Evolutionary conservation across 2,888 invertebrate species (phyloP), one percentile per base, ranked within the genome.

Genomic region (Campoletis raptor): DNA sequence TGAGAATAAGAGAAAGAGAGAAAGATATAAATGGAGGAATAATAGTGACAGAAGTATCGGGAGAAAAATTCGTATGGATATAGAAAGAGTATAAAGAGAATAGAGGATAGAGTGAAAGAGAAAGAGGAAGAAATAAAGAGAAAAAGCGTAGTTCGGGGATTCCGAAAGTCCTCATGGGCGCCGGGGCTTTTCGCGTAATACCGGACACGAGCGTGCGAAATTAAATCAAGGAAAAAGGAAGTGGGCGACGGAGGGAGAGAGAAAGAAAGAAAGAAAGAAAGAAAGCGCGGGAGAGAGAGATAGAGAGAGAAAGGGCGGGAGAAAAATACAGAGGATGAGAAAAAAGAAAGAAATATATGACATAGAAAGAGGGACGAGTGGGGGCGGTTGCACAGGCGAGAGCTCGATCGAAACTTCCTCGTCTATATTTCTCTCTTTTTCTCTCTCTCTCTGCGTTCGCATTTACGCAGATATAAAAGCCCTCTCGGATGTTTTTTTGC

Each of bases 381-480:
- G 70, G 87, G 88, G 89, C 85, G 87, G 89, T 83, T 87, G 90
- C 90, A 92, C 88, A 90, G 72, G 76, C 61, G 45, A 66, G 85
- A 81, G 76, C 92, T 92, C 93, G 93, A 94, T 94, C 88, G 90
- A 91, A 90, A 88, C 89, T 89, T 87, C 86, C 89, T 89, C 86
- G 87, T 84, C 84, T 72, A 72, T 64, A 61, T 54, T 57, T 67
- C 72, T 36, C 52, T 24, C 81, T 74, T 54, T 67, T 37, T 61
- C 3, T 30, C 30, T 30, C 30, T 30, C 24, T 61, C 73, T 87
- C 90, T 88, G 89, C 89, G 89, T 90, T 90, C 90, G 89, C 90
- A 92, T 93, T 87, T 86, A 91, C 89, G 89, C 89, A 90, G 89
- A 91, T 91, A 91, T 92, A 92, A 92, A 92, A 92, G 90, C 90